Evolutionary conservation across 2,888 invertebrate species (phyloP).

Genomic region (Parnassius mnemosyne): DNA sequence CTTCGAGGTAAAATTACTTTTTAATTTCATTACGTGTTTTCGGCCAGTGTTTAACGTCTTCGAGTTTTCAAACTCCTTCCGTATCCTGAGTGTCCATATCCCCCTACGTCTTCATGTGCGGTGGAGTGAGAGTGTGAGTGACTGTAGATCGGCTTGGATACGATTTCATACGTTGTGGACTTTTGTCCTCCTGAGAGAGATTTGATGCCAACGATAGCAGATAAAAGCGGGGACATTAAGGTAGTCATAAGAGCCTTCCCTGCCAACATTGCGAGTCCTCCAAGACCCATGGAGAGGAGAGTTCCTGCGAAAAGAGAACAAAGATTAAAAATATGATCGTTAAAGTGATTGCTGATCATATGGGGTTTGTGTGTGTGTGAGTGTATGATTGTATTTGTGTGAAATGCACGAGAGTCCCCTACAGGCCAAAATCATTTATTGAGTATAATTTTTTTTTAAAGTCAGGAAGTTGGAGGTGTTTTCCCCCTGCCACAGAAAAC

Average conservation of each 20-base stretch:
- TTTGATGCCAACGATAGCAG: conserved; percentile 88
- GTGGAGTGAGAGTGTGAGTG: conserved; percentile 82
- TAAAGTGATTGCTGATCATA: no score
- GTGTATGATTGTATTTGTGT: no score
- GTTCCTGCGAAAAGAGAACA: conserved; percentile 75
- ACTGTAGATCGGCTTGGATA: conserved; percentile 89
- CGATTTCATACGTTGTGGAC: conserved; percentile 90
- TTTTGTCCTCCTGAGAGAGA: conserved; percentile 85
- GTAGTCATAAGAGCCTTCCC: conserved; percentile 92
- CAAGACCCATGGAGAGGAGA: conserved; percentile 86
- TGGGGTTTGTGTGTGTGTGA: no score
- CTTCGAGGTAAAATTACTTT: conserved; percentile 34
- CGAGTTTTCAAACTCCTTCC: conserved; percentile 63
- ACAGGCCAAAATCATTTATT: background rate
- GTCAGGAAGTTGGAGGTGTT: no score
- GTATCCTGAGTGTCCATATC: conserved; percentile 79
- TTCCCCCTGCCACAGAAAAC: no score
- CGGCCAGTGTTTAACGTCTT: conserved; percentile 40
- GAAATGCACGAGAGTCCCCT: no score
- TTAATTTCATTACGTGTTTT: no score
- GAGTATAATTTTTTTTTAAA: no score
- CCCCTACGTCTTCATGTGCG: conserved; percentile 80
- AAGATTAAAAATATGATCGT: conserved; percentile 5
- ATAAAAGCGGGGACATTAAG: conserved; percentile 88
- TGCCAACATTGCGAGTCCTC: conserved; percentile 87